Evolutionary conservation across 2,113 vertebrate genomes (phyloP).

Genomic region (Actenoides lindsayi): DNA sequence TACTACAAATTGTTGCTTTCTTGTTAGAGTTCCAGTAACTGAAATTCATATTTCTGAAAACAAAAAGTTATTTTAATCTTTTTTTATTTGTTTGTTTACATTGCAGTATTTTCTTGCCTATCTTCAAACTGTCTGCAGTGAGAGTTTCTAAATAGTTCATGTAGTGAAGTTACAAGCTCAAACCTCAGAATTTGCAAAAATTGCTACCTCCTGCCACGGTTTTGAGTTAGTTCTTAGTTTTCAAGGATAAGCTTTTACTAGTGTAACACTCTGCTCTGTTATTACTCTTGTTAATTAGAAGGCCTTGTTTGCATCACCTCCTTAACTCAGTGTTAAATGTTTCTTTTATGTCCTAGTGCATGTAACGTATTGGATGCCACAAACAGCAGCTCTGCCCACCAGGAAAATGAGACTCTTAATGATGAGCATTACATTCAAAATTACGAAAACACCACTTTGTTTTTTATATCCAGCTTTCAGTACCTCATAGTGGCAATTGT

Average conservation of each 20-base stretch:
- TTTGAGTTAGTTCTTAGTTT: not conserved
- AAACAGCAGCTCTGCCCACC: conserved; percentile 56
- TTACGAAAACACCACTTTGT: conserved; percentile 96
- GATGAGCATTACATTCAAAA: conserved; percentile 90
- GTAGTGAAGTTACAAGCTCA: not conserved
- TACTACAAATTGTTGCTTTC: not conserved
- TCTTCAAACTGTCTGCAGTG: not conserved
- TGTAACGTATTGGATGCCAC: conserved; percentile 73
- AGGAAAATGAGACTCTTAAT: conserved; percentile 72
- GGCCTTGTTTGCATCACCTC: not conserved
- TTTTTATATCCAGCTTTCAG: conserved; percentile 96
- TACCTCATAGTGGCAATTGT: conserved; percentile 95
- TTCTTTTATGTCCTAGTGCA: conserved; percentile 69
- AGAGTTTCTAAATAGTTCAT: not conserved
- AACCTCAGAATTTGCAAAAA: not conserved
- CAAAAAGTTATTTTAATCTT: not conserved
- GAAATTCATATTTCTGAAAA: not conserved
- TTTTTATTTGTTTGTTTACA: not conserved
- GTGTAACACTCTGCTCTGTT: not conserved
- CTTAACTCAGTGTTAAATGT: not conserved
- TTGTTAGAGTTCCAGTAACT: not conserved
- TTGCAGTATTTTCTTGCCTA: not conserved
- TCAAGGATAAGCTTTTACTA: not conserved
- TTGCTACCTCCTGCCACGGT: not conserved
- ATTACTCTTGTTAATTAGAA: not conserved